Evolutionary conservation across 2,797 vertebrate genomes (phyloP), one percentile per base, ranked within the genome.

Genomic region (Anguilla megastoma): DNA sequence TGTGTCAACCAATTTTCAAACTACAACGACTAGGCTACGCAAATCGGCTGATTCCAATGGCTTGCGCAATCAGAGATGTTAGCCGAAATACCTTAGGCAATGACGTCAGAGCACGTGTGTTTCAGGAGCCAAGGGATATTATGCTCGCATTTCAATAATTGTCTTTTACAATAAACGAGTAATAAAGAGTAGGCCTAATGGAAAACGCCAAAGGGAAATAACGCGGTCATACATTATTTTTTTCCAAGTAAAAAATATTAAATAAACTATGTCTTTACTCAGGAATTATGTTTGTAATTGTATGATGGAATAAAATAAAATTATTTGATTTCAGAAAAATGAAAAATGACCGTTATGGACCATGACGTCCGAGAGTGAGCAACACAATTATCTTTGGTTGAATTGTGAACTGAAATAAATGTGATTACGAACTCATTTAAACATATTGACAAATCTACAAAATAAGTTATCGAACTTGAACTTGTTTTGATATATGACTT

Each of bases 221-320:
- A 24, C 82, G 88, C 18, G 79, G 16, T 60, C 71, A 76, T 86
- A n/a, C 76, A 76, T 84, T 60, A 60, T 21, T 36, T 21, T 36
- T 87, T 88, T 86, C 63, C 58, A 85, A 85, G 16, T 50, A 88
- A 87, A 33, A 50, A 45, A 86, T 76, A 89, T 91, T 89, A 87
- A 91, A 86, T 90, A 89, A 90, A 85, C 89, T 87, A 87, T 69
- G 85, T 93, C 92, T 92, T 93, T 1, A 89, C 84, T 90, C 89
- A 92, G 86, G 69, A 94, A 90, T 91, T 58, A 50, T 86, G 79
- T 87, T 90, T 88, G 87, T 86, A 84, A 88, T 91, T 93, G 91
- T 89, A 87, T 83, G 86, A 93, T 92, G 91, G 93, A 90, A 92
- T 95, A 95, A 95, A 95, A 89, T 93, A 93, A 93, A 71, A 30